phyloP scores from a whole-genome alignment of 1,140 invertebrate species.

The Nasonia vitripennis region DNA sequence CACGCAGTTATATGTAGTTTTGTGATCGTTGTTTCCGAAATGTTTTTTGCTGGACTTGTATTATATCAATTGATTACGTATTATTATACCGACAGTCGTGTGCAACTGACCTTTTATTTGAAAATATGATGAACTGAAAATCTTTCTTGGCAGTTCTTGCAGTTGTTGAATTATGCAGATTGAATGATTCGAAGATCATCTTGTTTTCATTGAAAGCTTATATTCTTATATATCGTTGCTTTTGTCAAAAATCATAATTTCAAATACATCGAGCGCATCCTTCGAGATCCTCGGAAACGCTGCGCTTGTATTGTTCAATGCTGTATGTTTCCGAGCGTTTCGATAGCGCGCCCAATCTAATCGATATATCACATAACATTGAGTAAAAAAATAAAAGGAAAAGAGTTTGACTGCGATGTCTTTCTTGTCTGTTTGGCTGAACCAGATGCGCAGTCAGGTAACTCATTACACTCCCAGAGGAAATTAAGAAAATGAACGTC shows the following conservation, averaged over 20 bases:
- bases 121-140: not conserved
- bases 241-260: not conserved
- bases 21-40: conserved; percentile 23
- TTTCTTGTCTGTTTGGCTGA: conserved; percentile 72
- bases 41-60: conserved; percentile 12
- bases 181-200: not conserved
- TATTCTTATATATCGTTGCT: conserved; percentile 8
- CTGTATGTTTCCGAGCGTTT: not conserved
- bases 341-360: not conserved
- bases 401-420: conserved; percentile 60
- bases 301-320: too few species aligned
- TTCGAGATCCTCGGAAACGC: conserved; percentile 11
- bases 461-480: conserved; percentile 56
- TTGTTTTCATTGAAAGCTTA: conserved; percentile 21
- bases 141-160: not conserved
- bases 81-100: not conserved
- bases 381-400: conserved; percentile 2
- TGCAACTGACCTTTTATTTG: not conserved
- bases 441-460: conserved; percentile 73
- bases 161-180: not conserved
- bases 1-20: too few species aligned
- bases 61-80: not conserved
- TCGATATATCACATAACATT: conserved; percentile 16
- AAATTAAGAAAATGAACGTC: conserved; percentile 41
- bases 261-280: not conserved